phyloP scores from a whole-genome alignment of 2,888 invertebrate species.

The Tiphia femorata region DNA sequence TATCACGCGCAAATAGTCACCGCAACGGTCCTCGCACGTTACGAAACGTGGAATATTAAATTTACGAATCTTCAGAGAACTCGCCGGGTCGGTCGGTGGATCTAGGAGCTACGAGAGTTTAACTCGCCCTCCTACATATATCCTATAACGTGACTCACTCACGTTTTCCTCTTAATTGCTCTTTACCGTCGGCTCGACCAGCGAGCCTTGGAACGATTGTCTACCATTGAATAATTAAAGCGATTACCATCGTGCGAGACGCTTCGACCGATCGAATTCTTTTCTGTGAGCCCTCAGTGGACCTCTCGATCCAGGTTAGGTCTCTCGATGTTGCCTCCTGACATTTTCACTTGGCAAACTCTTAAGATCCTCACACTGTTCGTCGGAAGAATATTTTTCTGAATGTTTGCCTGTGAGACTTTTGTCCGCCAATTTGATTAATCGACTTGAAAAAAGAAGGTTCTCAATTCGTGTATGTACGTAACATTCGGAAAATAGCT shows the following conservation, averaged over 20 bases:
- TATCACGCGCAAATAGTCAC: too few species aligned
- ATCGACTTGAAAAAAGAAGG: too few species aligned
- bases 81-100: conserved; percentile 32
- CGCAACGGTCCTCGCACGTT: conserved; percentile 15
- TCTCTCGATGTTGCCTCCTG: too few species aligned
- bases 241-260: conserved; percentile 16
- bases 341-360: too few species aligned
- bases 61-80: conserved; percentile 27
- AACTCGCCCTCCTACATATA: neutral
- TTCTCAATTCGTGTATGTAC: too few species aligned
- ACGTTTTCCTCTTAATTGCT: conserved; percentile 24
- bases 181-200: conserved; percentile 55
- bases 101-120: conserved; percentile 60
- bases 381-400: too few species aligned
- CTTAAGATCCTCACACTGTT: too few species aligned
- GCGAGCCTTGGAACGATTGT: conserved; percentile 52
- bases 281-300: too few species aligned
- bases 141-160: conserved; percentile 6
- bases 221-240: conserved; percentile 30
- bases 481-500: too few species aligned
- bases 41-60: conserved; percentile 31
- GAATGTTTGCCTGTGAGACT: too few species aligned
- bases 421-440: too few species aligned
- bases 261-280: conserved; percentile 11
- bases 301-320: too few species aligned